phyloP scores from a whole-genome alignment of 2,888 invertebrate species.

The Salticus scenicus region DNA sequence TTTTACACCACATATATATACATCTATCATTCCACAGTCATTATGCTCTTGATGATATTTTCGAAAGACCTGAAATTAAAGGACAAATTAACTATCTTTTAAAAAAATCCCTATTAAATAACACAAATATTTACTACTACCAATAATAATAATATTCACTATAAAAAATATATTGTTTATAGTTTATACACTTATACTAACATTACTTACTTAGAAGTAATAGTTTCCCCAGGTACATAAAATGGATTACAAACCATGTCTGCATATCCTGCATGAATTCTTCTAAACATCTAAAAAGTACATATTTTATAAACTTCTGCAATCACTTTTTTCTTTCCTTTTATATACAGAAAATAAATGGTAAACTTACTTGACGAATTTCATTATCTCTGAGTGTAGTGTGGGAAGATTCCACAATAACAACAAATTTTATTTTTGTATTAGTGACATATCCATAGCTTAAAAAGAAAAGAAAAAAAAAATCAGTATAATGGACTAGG shows the following conservation, averaged over 20 bases:
- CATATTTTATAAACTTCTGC: too few relatives aligned
- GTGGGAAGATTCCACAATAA: conserved; percentile 93
- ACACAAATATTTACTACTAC: too few relatives aligned
- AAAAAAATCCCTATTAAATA: too few relatives aligned
- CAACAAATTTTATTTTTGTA: conserved; percentile 94
- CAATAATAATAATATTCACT: too few relatives aligned
- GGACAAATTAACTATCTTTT: background rate
- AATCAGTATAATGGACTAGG: background rate
- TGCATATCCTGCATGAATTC: conserved; percentile 92
- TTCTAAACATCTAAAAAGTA: conserved; percentile 84
- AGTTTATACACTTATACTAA: too few relatives aligned
- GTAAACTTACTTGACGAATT: conserved; percentile 85
- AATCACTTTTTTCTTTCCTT: too few relatives aligned
- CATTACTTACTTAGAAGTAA: conserved; percentile 90
- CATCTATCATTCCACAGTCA: conserved; percentile 52
- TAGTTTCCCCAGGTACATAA: conserved; percentile 92
- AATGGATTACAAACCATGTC: conserved; percentile 98
- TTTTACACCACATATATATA: too few relatives aligned
- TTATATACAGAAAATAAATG: too few relatives aligned
- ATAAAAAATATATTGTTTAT: too few relatives aligned
- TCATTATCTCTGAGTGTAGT: conserved; percentile 92
- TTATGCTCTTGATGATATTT: conserved; percentile 74
- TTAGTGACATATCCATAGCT: conserved; percentile 94
- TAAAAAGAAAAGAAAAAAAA: conserved; percentile 22
- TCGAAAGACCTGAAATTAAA: conserved; percentile 75